Evolutionary conservation across 2,113 vertebrate species (phyloP).

Genomic region (Drymodes brunneopygia): DNA sequence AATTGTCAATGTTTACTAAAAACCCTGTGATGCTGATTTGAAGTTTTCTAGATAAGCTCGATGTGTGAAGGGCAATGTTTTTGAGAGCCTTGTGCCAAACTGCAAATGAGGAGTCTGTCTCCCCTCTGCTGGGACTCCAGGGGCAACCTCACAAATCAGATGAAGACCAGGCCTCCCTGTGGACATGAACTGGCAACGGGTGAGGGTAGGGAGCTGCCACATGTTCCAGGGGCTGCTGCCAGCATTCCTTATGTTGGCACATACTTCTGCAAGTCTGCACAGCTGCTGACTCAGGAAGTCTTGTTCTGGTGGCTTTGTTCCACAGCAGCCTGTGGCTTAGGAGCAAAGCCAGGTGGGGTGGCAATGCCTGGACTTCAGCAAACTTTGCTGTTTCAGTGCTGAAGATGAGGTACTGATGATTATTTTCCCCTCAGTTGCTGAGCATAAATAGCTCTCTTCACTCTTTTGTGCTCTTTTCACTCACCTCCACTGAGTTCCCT

Average conservation of each 20-base stretch:
- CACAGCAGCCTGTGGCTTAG: neutral
- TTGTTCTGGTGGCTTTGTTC: neutral
- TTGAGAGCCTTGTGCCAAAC: neutral
- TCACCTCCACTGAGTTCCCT: rapidly evolving
- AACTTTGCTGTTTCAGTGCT: neutral
- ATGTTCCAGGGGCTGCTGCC: neutral
- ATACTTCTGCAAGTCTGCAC: rapidly evolving
- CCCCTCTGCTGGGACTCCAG: neutral
- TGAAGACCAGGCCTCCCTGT: neutral
- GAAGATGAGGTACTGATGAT: neutral
- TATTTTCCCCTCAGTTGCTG: neutral
- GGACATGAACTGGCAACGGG: rapidly evolving
- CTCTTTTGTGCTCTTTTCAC: neutral
- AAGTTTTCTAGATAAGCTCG: neutral
- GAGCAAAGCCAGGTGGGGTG: neutral
- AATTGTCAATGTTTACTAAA: neutral
- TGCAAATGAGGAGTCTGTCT: neutral
- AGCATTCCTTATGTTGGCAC: neutral
- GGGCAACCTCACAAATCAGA: neutral
- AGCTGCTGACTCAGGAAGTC: neutral
- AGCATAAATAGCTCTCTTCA: neutral
- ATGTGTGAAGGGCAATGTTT: neutral
- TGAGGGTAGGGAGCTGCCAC: neutral
- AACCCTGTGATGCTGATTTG: neutral
- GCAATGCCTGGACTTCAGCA: neutral